phyloP scores from a whole-genome alignment of 2,113 vertebrate species.

The Triplophysa rosa region DNA sequence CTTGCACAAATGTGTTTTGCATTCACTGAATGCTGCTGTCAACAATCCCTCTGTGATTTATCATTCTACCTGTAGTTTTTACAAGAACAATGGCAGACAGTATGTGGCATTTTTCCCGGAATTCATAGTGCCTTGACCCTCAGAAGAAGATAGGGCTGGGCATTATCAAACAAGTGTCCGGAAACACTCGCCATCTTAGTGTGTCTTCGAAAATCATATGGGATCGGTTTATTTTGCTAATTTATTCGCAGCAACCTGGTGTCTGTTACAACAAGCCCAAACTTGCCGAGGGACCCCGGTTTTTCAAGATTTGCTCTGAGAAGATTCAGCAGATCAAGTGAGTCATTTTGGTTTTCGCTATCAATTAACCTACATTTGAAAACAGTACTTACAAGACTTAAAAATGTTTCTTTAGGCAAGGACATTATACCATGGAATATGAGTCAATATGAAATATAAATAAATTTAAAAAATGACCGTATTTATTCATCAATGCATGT shows the following conservation, averaged over 20 bases:
- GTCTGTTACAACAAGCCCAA: neutral
- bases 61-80: constrained; percentile 41
- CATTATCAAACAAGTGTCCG: constrained; percentile 10
- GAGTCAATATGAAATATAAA: no score
- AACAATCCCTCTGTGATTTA: constrained; percentile 31
- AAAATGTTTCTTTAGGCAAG: no score
- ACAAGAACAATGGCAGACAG: constrained; percentile 43
- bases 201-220: neutral
- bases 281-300: neutral
- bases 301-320: neutral
- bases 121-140: constrained; percentile 41
- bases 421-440: no score
- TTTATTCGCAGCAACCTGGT: neutral
- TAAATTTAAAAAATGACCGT: no score
- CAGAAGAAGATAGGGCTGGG: constrained; percentile 6
- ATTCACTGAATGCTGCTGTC: constrained; percentile 42
- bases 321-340: neutral
- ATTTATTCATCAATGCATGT: no score
- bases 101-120: constrained; percentile 30
- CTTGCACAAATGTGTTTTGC: constrained; percentile 22
- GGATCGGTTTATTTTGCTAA: neutral
- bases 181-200: neutral
- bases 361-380: no score
- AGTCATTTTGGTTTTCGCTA: neutral
- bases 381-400: no score